Percentiles rank a stretch among this genome's conserved stretches.
Evolutionary conservation across 2,113 vertebrate genomes (phyloP).

Genomic region (Bucco capensis): DNA sequence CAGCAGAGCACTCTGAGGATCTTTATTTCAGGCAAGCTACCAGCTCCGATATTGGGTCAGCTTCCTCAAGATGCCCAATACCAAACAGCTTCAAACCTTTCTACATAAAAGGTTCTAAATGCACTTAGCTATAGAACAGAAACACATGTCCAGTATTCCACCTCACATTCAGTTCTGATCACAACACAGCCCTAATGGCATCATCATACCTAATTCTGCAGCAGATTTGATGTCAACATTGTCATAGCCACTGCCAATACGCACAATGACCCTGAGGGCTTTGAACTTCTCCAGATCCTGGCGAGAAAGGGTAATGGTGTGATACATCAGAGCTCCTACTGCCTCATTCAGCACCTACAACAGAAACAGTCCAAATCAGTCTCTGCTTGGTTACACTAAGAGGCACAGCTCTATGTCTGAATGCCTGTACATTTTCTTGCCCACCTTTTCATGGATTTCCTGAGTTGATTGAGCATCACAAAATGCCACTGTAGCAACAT

Average conservation of each 20-base stretch:
- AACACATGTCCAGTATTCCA: neutral
- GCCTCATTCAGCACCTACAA: constrained; percentile 87
- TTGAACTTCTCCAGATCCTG: constrained; percentile 92
- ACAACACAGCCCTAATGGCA: neutral
- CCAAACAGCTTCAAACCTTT: neutral
- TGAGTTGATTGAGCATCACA: constrained; percentile 91
- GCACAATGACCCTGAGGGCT: constrained; percentile 86
- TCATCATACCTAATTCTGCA: constrained; percentile 83
- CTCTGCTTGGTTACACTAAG: neutral
- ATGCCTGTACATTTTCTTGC: neutral
- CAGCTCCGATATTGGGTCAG: neutral
- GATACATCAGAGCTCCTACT: constrained; percentile 87
- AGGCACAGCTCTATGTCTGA: neutral
- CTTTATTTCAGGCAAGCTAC: neutral
- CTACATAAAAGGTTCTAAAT: neutral
- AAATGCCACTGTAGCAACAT: constrained; percentile 90
- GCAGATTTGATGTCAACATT: constrained; percentile 90
- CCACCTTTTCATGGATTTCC: constrained; percentile 92
- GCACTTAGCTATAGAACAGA: neutral
- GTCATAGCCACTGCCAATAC: constrained; percentile 88
- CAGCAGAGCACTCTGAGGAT: neutral
- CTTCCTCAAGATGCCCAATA: neutral
- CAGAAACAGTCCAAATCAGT: neutral
- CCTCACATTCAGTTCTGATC: neutral
- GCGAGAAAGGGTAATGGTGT: constrained; percentile 88